Conservation (phyloP, 2,113 vertebrate species). For the Malaclemys terrapin region DNA sequence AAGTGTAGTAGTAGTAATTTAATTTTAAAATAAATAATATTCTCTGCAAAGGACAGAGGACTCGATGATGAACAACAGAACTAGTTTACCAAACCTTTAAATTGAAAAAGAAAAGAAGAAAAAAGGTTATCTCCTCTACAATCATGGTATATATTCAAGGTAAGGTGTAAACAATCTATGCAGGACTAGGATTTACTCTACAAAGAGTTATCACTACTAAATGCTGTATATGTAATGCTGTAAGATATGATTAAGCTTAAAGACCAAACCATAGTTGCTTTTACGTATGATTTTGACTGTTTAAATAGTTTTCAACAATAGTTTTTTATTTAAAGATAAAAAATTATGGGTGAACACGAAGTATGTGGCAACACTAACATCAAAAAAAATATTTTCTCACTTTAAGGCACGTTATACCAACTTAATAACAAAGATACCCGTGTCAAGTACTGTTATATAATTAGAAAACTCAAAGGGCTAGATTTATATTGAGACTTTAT, state of each 20-base stretch:
- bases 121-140: no score
- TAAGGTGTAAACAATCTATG: no score
- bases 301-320: not conserved
- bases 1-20: not conserved
- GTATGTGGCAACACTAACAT: not conserved
- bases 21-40: not conserved
- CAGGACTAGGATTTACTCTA: no score
- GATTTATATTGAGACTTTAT: not conserved
- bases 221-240: not conserved
- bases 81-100: not conserved
- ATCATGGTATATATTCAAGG: no score
- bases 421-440: not conserved
- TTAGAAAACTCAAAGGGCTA: conserved; percentile 16
- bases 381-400: not conserved
- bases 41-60: not conserved
- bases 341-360: not conserved
- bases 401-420: not conserved
- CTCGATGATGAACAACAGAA: not conserved
- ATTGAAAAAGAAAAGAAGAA: not conserved
- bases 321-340: not conserved
- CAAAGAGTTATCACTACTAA: no score
- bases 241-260: not conserved
- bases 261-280: not conserved
- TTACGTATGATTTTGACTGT: not conserved
- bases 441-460: conserved; percentile 28